Conservation (phyloP, 2,888 invertebrate genomes). For the Cosmopolites sordidus region DNA sequence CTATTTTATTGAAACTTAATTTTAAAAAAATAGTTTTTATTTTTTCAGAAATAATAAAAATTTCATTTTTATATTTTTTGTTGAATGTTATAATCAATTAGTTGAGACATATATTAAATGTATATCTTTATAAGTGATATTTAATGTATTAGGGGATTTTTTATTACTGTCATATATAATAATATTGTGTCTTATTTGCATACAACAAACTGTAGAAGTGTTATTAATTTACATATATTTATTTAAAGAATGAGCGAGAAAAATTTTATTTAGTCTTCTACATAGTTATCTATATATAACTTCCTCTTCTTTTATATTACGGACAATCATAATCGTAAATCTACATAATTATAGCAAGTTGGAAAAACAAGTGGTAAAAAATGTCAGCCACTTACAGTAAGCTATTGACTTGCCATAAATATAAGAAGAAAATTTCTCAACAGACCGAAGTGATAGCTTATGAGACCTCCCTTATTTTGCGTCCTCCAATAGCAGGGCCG, state of each 20-base stretch:
- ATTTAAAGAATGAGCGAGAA: not conserved
- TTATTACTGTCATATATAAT: too few species aligned
- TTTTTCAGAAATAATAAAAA: too few species aligned
- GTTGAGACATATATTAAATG: too few species aligned
- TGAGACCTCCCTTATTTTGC: conserved; percentile 39
- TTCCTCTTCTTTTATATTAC: conserved; percentile 2
- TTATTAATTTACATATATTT: not conserved
- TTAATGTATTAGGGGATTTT: too few species aligned
- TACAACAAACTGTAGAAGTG: not conserved
- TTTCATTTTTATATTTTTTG: too few species aligned
- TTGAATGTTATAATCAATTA: too few species aligned
- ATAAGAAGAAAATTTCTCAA: conserved; percentile 35
- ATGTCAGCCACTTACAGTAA: conserved; percentile 48
- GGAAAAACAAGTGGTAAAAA: conserved; percentile 48
- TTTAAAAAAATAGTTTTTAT: too few species aligned
- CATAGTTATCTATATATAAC: not conserved
- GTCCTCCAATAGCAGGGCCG: conserved; percentile 31
- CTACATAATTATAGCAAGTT: conserved; percentile 45
- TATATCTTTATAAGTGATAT: too few species aligned
- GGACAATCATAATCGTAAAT: conserved; percentile 43
- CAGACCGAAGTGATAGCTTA: conserved; percentile 32
- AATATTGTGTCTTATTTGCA: not conserved
- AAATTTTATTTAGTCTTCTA: not conserved
- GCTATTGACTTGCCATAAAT: conserved; percentile 47
- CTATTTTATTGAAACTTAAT: too few species aligned